These are phyloP conservation scores for Ridgeia piscesae DNA, from an alignment of 1,140 invertebrate species.

Conservation along the genomic window DNA sequence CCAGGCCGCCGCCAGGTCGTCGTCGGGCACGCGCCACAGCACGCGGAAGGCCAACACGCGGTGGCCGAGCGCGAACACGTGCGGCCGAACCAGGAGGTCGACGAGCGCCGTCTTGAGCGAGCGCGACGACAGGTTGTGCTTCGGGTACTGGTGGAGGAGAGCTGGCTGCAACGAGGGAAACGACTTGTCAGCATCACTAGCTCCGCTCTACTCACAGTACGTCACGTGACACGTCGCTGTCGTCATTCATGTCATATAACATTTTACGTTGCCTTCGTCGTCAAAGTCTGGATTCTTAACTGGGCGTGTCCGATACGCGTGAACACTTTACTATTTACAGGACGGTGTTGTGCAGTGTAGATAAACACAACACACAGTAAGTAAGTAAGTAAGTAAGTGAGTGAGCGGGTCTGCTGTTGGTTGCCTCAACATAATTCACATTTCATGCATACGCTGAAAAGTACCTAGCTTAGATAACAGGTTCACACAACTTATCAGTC, in stretches of 20 bases:
- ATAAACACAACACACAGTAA: background rate
- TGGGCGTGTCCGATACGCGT: background rate
- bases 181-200: background rate
- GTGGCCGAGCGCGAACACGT: background rate
- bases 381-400: too few relatives aligned
- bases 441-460: background rate
- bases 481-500: background rate
- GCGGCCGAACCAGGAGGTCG: slow-evolving; percentile 3
- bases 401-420: too few relatives aligned
- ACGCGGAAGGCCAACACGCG: slow-evolving; percentile 8
- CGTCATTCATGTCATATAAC: background rate
- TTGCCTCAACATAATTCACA: background rate
- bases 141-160: background rate
- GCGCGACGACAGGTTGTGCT: background rate
- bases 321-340: background rate
- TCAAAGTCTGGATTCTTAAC: background rate
- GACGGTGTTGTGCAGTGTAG: background rate
- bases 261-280: background rate
- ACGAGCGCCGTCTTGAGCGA: background rate
- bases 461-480: background rate
- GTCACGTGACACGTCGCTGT: background rate
- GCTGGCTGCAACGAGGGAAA: background rate
- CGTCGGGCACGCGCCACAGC: background rate
- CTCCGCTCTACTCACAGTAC: background rate
- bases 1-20: slow-evolving; percentile 1